These are phyloP conservation scores for Epizoanthus illoricatus DNA, from an alignment of 92 coral and sea anemone species.

Conservation along the genomic window DNA sequence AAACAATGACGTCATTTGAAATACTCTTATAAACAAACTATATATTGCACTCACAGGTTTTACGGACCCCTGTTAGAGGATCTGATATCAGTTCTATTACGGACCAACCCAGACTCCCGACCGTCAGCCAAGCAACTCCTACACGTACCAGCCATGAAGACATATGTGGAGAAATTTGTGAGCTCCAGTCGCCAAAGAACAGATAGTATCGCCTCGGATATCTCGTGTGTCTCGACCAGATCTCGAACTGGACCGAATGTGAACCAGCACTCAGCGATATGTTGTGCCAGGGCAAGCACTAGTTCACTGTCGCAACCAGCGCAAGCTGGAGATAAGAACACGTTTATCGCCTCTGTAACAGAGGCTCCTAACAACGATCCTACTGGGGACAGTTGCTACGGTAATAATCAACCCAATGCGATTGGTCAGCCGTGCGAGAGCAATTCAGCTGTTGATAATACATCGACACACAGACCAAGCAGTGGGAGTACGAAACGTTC, in stretches of 20 bases:
- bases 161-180: conserved; percentile 71
- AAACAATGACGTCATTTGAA: no score
- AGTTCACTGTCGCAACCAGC: background rate
- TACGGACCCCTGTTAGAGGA: conserved; percentile 88
- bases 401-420: background rate
- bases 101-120: conserved; percentile 81
- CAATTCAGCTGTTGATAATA: background rate
- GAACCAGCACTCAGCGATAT: background rate
- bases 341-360: background rate
- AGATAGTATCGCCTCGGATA: conserved; percentile 55
- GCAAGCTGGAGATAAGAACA: no score
- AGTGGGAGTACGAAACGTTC: background rate
- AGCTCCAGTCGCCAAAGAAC: conserved; percentile 34
- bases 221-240: conserved; percentile 27
- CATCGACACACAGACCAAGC: background rate
- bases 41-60: conserved; percentile 44
- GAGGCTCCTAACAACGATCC: background rate
- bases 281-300: background rate
- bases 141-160: conserved; percentile 89
- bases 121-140: conserved; percentile 97
- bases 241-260: background rate
- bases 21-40: background rate
- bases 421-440: background rate
- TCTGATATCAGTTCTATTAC: conserved; percentile 76
- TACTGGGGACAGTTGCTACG: background rate